Base-by-base conservation (phyloP, 2,113 vertebrate genomes). In the Rhinolophus ferrumequinum region DNA sequence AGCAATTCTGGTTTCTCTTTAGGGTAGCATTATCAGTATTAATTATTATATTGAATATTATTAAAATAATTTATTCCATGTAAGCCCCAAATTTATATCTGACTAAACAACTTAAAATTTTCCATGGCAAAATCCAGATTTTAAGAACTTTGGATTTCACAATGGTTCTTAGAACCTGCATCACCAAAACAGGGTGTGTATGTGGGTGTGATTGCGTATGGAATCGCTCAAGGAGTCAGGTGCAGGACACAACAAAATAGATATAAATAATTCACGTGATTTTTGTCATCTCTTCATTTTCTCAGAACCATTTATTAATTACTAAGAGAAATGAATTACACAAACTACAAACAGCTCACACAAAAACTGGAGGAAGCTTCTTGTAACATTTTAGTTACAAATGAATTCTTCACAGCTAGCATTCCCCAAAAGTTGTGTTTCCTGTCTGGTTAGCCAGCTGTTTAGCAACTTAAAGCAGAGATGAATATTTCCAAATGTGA, bases 401-500 rank as follows among this genome's bases (percentile, higher is more conserved):
- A 58, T 58, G 73, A 94, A 26, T 87, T 77, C 86, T 95, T 96
- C 86, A 88, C 86, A 90, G 75, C 95, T 92, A 93, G 38, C 93
- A 90, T 75, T 95, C 58, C 52, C 77, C 89, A 92, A 81, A 96
- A 87, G 97, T 50, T 96, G 97, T 88, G 80, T 47, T 96, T 97
- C 98, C 94, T 96, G 98, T 97, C 97, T 85, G 69, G 94, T 80
- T 69, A 82, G 96, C 79, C 44, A 56, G 66, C 41, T 96, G 54
- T 96, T 95, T 84, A 80, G 97, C 92, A 97, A 96, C 73, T 93
- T 88, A 90, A 66, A 95, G 79, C 52, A 92, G 89, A 96, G 93
- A 92, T 11, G 79, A 66, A 80, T 93, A 89, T 97, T 96, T 96
- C 92, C 90, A 96, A 91, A 94, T 82, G 86, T 80, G 95, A 97